Evolutionary conservation across 2,888 invertebrate genomes (phyloP), one percentile per base, ranked within the genome.

Genomic region (Drosophila cracens): DNA sequence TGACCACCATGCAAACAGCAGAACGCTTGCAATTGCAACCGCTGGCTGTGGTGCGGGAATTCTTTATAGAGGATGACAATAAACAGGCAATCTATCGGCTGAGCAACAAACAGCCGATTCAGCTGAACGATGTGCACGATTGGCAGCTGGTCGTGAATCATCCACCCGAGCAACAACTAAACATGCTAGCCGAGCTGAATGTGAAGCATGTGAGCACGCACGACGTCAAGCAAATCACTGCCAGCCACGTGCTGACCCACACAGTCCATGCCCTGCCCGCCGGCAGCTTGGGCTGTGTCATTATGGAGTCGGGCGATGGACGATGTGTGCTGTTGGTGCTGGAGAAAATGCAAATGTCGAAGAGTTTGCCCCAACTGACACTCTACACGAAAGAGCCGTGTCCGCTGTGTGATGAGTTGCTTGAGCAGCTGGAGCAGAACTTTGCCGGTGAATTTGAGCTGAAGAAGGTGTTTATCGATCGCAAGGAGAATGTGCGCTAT

Each of bases 181-280:
- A 98, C 93, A 98, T 98, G 92, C 97, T 99, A 0, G 96, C 43
- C 11, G 38, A 62, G 7, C 33, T 81, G 0, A 40, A 59, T 1
- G 96, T 97, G 0, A 91, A 94, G 10, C 97, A 96, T 91, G 95
- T 99, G 11, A 99, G 98, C 93, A 94, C 98, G 13, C 97, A 99
- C 92, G 99, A 99, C 56, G 98, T 99, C 1, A 97, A 99, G 91
- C 98, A 99, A 63, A 98, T 99, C 97, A 99, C 99, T 2, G 99
- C 99, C 31, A 97, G 98, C 16, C 95, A 99, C 79, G 95, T 99
- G 78, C 95, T 98, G 21, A 96, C 96, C n/a, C 99, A 99, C 93
- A 94, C 99, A 86, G 97, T 96, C 40, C 98, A 99, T 93, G 95
- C 96, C 11, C 94, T 99, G 53, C 96, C 97, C 91, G 94, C 96